Evolutionary conservation across 30 jellyfish, hydroid and myxozoan genomes (phyloP).

Genomic region (Haliclystus octoradiatus): DNA sequence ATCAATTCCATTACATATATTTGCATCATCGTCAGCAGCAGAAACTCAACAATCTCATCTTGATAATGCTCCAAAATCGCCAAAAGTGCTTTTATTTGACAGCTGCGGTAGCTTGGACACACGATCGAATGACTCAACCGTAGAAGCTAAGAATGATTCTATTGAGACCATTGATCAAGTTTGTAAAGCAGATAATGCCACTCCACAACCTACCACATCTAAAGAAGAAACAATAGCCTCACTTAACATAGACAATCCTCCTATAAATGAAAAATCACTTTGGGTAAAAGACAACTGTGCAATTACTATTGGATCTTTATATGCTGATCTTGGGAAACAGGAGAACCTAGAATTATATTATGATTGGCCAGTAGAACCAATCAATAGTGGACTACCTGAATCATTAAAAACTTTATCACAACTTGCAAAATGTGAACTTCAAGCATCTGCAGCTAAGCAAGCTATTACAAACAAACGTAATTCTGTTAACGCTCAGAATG

Average conservation of each 20-base stretch:
- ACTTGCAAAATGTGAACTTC: not conserved
- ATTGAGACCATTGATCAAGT: not conserved
- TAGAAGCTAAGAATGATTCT: not conserved
- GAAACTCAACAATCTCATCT: not conserved
- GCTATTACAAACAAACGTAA: not conserved
- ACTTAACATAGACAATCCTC: not conserved
- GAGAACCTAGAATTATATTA: not conserved
- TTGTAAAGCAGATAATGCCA: not conserved
- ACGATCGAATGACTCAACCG: not conserved
- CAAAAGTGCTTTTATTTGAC: not conserved
- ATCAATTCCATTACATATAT: not conserved
- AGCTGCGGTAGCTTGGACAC: not conserved
- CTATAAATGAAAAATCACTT: not conserved
- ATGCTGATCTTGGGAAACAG: not conserved
- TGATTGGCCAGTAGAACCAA: not conserved
- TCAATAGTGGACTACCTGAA: not conserved
- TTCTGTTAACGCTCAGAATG: not conserved
- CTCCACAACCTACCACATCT: not conserved
- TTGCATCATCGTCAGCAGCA: not conserved
- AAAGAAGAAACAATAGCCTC: not conserved
- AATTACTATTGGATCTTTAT: not conserved
- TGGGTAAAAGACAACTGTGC: not conserved
- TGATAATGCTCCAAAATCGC: not conserved
- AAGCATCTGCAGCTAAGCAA: not conserved
- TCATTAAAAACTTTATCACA: not conserved